Evolutionary conservation across 2,888 invertebrate species (phyloP), one percentile per base, ranked within the genome.

Genomic region (Pasiphila rectangulata): DNA sequence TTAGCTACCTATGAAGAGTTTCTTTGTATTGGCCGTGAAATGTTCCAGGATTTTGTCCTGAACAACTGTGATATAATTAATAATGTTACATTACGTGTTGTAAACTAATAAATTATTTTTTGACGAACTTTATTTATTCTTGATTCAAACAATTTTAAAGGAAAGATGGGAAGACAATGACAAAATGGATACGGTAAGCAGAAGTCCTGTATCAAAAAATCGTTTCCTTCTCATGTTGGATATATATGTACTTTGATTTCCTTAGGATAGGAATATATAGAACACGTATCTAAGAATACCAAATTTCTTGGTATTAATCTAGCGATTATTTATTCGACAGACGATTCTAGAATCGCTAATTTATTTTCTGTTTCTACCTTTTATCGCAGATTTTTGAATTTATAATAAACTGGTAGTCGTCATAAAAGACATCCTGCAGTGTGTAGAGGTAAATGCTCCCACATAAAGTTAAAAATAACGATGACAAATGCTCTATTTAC

Each of bases 401-500:
- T 2, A 10, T 10, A 17, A 9, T 3, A 19, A 9, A 32, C 32
- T 2, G 16, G 16, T 9, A 17, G 17, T 16, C 13, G 37, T 10
- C 9, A 40, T 42, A 46, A 41, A 46, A 15, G 37, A 34, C 13
- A 47, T 47, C 47, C 38, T 42, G 34, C 24, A 35, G 34, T 17
- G 21, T 21, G 3, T 2, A 48, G 13, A 47, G 38, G 43, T 43
- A 39, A 43, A 48, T 43, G 43, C 15, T 43, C 38, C 12, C 19
- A 24, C 36, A 17, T 16, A 20, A 15, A 35, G 10, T 17, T 17
- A 23, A 27, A 23, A 27, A 38, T 20, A 34, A 9, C 20, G 10
- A 25, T 36, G 56, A 55, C 59, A 59, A 34, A 45, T 55, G 46
- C 27, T 46, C 44, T 37, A 63, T 62, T 66, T 69, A 69, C 66